Evolutionary conservation across 2,797 vertebrate genomes (phyloP).

Genomic region (Danio albolineatus): DNA sequence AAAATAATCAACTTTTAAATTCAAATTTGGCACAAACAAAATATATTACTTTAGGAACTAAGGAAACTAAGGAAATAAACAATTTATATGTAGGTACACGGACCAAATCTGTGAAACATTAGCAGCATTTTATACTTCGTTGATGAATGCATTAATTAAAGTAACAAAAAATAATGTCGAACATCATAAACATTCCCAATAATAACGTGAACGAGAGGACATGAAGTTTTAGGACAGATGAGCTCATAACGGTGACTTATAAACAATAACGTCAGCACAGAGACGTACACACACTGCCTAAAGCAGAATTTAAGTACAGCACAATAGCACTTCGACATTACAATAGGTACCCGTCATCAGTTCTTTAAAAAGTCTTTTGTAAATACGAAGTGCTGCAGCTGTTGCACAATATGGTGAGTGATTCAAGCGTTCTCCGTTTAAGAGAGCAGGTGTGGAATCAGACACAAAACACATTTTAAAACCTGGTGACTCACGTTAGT

Average conservation of each 20-base stretch:
- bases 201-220: no score
- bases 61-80: no score
- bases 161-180: not conserved
- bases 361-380: not conserved
- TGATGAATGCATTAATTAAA: not conserved
- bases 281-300: not conserved
- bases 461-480: not conserved
- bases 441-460: not conserved
- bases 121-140: no score
- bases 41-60: no score
- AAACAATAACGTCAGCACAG: not conserved
- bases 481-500: not conserved
- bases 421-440: not conserved
- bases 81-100: no score
- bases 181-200: not conserved
- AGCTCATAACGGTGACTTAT: slow-evolving; percentile 14
- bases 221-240: slow-evolving; percentile 6
- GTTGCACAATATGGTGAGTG: slow-evolving; percentile 3
- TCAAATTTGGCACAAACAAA: no score
- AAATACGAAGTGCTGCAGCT: not conserved
- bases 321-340: not conserved
- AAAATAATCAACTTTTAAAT: no score
- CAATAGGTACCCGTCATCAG: not conserved
- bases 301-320: not conserved
- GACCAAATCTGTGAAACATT: no score